Evolutionary conservation across 1,140 invertebrate species (phyloP), one percentile per base, ranked within the genome.

Genomic region (Pseudobourletiella spinata): DNA sequence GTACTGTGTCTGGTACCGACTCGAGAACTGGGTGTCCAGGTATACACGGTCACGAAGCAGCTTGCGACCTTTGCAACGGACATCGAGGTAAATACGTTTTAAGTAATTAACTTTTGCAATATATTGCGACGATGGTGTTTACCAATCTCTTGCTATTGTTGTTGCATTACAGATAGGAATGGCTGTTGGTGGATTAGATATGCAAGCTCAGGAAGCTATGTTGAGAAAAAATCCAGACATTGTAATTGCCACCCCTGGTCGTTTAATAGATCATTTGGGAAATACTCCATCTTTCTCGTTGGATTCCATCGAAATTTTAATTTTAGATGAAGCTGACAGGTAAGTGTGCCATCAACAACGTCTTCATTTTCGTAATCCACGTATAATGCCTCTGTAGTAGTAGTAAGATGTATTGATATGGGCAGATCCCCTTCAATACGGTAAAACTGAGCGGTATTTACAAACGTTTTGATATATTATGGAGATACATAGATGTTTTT

Each of bases 211-310:
- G 81, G 94, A 97, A 81, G 82, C 83, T 61, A 83, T 91, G 25
- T 76, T 98, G 25, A 80, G 94, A 42, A 84, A 87, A 67, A 89
- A 88, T 74, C 95, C 95, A 0, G 96, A 99, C 76, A 85, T 99
- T 70, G 92, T 99, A 1, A 96, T 99, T 74, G 96, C 95, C 15
- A 99, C 96, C 0, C 96, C 96, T 0, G 96, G 96, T 62, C 82
- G 96, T 69, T 81, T 99, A 4, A 96, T 99, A 54, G 96, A 99
- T 79, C 94, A 97, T 78, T 79, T 98, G n/a, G 84, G 89, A 72
- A 96, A 97, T 77, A 90, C 95, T 1, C 92, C 93, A 0, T 89
- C 86, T 15, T 99, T 99, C 74, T 85, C 82, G 22, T 77, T 99
- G 24, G 83, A 89, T 68, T 87, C 82, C 44, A 91, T 99, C 65